These are phyloP conservation scores for Toxotes jaculatrix DNA, from an alignment of 2,113 vertebrate genomes.

Conservation along the genomic window DNA sequence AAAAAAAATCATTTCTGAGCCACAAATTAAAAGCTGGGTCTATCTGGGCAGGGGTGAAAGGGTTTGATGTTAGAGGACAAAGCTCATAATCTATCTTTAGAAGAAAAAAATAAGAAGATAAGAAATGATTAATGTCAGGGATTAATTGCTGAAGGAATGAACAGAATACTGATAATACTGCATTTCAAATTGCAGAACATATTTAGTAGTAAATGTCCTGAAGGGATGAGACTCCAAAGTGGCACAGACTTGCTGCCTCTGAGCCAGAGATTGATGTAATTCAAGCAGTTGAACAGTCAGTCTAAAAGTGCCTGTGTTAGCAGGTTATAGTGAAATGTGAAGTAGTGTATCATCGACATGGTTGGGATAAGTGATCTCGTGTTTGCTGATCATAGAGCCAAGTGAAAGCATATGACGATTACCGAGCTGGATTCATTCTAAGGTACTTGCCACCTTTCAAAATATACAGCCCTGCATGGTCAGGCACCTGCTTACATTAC, in stretches of 20 bases:
- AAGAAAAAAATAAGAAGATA: not conserved
- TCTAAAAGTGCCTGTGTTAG: not conserved
- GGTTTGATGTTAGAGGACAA: not conserved
- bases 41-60: no score
- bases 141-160: not conserved
- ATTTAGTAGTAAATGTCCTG: not conserved
- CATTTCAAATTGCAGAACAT: slow-evolving; percentile 11
- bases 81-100: not conserved
- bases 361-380: not conserved
- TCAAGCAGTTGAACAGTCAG: not conserved
- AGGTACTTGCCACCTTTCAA: no score
- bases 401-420: not conserved
- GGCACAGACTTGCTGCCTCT: not conserved
- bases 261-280: not conserved
- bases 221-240: not conserved
- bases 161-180: not conserved
- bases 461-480: no score
- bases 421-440: no score
- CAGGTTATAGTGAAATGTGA: not conserved
- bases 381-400: not conserved
- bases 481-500: no score
- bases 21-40: no score
- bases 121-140: not conserved
- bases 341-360: not conserved
- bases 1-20: no score